Evolutionary conservation across 1,140 invertebrate genomes (phyloP), one percentile per base, ranked within the genome.

Genomic region (Microplitis mediator): DNA sequence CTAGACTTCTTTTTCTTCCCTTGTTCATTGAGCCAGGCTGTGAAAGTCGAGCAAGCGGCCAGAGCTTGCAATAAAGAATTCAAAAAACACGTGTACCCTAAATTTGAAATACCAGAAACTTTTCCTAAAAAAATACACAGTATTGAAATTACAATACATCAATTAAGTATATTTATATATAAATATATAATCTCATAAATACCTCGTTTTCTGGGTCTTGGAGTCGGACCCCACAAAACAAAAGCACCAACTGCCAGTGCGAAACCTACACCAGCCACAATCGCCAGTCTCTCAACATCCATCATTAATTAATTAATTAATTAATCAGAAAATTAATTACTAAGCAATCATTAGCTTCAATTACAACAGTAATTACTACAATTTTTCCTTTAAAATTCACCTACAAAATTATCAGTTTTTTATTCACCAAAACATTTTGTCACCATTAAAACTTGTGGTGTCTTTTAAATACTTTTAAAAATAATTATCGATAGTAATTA

Each of bases 11-110:
- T 88, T 4, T 88, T 85, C 51, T 90, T 86, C 9, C 86, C 84
- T 65, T 92, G 91, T 71, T 89, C 89, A 75, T 90, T 88, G n/a
- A 97, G 84, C 95, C 95, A 97, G 6, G 89, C 88, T 36, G 93
- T 90, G 80, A 97, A 94, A 61, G 90, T 90, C 71, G 94, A 92
- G 82, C 92, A 96, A 11, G 95, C 91, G 35, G 94, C 93, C 34
- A 96, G 81, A 6, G 94, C 92, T 87, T 97, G 95, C 11, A 97
- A 84, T 31, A 97, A 84, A 0, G 94, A 94, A 87, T 96, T 96
- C 6, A 97, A 85, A 83, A 96, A 96, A 81, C 95, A 97, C 9
- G 95, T 95, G 72, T 93, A 91, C 50, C 95, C 95, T 71, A 95
- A 89, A 88, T 97, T 97, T 72, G 92, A 91, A 4, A 97, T 88